Evolutionary conservation across 2,888 invertebrate species (phyloP).

Genomic region (Argynnis bischoffii): DNA sequence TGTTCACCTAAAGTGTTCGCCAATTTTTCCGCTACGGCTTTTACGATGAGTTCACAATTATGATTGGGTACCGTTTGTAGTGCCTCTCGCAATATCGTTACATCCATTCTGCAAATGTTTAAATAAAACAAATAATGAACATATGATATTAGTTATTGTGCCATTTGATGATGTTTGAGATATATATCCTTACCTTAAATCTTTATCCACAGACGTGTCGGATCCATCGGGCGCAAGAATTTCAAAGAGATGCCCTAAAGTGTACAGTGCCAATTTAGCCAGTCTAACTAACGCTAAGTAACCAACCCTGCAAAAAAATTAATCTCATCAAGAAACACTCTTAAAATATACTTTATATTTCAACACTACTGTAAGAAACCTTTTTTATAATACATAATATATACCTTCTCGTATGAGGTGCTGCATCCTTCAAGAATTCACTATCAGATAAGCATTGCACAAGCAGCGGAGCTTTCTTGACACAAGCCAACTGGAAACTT

Average conservation of each 20-base stretch:
- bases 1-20: conserved; percentile 91
- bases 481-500: conserved; percentile 83
- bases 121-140: conserved; percentile 5
- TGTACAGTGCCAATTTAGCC: conserved; percentile 93
- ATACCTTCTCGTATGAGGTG: conserved; percentile 75
- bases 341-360: too few species aligned
- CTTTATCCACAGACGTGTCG: conserved; percentile 67
- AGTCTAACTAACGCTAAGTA: conserved; percentile 94
- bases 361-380: neutral
- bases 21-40: conserved; percentile 91
- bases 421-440: conserved; percentile 75
- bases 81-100: conserved; percentile 90
- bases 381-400: neutral
- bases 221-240: conserved; percentile 79
- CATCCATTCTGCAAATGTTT: conserved; percentile 69
- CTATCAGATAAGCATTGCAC: conserved; percentile 74
- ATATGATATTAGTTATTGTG: too few species aligned
- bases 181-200: conserved; percentile 59
- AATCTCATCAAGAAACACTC: neutral
- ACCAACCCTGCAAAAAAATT: conserved; percentile 85
- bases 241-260: conserved; percentile 91
- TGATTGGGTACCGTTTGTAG: conserved; percentile 92
- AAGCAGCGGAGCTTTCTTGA: conserved; percentile 79
- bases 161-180: too few species aligned
- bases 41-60: conserved; percentile 91